These are phyloP conservation scores for Glaucopsyche alexis DNA, from an alignment of 2,888 invertebrate species.

Conservation along the genomic window DNA sequence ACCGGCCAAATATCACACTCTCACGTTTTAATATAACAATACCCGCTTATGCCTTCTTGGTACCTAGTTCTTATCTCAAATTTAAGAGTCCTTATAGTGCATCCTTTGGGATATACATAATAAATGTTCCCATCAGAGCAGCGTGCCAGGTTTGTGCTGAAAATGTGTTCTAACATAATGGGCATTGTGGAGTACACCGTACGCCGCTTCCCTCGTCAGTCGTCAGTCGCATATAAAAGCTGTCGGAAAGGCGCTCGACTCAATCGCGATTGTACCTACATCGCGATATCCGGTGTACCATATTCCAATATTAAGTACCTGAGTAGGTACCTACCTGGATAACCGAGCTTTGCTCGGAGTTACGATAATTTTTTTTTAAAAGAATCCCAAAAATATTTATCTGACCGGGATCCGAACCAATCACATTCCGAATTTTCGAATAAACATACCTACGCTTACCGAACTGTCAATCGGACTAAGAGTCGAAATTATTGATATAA, in stretches of 20 bases:
- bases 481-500: too few species aligned
- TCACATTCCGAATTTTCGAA: too few species aligned
- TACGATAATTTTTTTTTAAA: too few species aligned
- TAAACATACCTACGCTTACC: too few species aligned
- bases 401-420: too few species aligned
- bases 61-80: neutral
- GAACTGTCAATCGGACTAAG: too few species aligned
- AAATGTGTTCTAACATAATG: neutral
- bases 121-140: neutral
- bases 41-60: neutral
- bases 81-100: neutral
- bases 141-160: neutral
- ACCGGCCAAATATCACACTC: too few species aligned
- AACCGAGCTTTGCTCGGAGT: too few species aligned
- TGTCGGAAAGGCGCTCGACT: conserved; percentile 15
- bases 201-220: conserved; percentile 10
- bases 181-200: neutral
- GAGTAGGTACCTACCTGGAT: too few species aligned
- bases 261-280: neutral
- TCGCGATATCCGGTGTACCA: neutral
- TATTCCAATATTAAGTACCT: neutral
- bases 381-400: too few species aligned
- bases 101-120: neutral
- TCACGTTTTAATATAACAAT: too few species aligned
- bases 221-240: conserved; percentile 4